phyloP scores from a whole-genome alignment of 2,113 vertebrate species.

The Lepidothrix coronata region DNA sequence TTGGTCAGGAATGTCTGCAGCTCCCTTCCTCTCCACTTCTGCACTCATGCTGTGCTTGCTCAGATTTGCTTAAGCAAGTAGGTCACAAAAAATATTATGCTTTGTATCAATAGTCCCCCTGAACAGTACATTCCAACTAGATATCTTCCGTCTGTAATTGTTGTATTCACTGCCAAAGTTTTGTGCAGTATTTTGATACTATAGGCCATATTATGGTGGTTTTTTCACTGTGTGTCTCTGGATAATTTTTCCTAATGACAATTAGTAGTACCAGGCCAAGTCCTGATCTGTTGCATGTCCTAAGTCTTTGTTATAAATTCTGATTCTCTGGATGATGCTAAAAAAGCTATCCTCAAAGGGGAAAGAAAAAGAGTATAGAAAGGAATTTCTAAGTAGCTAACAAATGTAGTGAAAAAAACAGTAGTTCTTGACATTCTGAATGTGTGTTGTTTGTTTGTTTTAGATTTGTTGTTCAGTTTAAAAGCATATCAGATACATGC shows the following conservation, averaged over 20 bases:
- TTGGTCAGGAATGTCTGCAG: not conserved
- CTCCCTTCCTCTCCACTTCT: accelerated
- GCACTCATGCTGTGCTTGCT: not conserved
- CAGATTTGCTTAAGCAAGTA: not conserved
- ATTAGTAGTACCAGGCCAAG: not conserved
- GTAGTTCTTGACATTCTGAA: not conserved
- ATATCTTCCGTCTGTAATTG: not conserved
- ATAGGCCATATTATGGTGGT: not conserved
- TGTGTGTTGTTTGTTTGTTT: slow-evolving; percentile 1
- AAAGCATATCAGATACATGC: not conserved
- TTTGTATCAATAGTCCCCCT: not conserved
- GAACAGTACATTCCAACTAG: not conserved
- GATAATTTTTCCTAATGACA: not conserved
- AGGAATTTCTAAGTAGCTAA: not conserved
- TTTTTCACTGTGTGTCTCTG: not conserved
- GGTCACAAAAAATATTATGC: not conserved
- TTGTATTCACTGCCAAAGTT: not conserved
- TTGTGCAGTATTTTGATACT: not conserved
- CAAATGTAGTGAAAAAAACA: not conserved
- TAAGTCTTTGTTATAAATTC: not conserved
- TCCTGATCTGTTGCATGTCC: not conserved
- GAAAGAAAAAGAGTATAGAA: not conserved
- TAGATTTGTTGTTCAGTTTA: slow-evolving; percentile 37
- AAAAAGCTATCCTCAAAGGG: not conserved
- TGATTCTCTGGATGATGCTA: not conserved